These are phyloP conservation scores for Garra rufa DNA, from an alignment of 2,113 vertebrate genomes.

Conservation along the genomic window DNA sequence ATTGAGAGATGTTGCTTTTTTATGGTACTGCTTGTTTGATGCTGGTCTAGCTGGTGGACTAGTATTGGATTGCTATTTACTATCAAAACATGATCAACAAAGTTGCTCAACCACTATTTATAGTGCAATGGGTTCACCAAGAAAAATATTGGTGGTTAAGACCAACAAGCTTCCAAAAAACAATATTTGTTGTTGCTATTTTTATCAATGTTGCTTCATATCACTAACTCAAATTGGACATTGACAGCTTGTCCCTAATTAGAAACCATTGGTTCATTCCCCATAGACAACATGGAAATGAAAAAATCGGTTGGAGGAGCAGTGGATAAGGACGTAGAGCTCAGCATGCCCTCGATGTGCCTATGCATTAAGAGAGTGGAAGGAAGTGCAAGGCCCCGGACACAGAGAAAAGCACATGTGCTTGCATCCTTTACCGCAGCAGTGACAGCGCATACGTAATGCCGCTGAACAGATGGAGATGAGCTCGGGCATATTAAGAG, in stretches of 20 bases:
- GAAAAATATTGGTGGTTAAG: not conserved
- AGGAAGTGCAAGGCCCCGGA: not conserved
- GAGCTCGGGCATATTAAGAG: constrained; percentile 20
- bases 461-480: constrained; percentile 47
- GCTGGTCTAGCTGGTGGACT: not conserved
- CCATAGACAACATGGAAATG: not conserved
- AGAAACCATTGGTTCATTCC: not conserved
- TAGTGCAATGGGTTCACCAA: not conserved
- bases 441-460: constrained; percentile 46
- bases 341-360: constrained; percentile 20
- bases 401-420: not conserved
- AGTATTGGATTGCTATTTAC: not conserved
- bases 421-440: constrained; percentile 13
- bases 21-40: too few species aligned
- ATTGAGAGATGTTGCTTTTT: not conserved
- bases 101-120: not conserved
- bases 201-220: not conserved
- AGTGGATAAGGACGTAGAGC: constrained; percentile 9
- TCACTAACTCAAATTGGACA: not conserved
- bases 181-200: not conserved
- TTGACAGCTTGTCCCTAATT: constrained; percentile 2
- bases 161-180: not conserved
- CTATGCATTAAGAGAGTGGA: constrained; percentile 29
- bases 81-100: not conserved
- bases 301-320: not conserved